phyloP scores from a whole-genome alignment of 2,797 vertebrate genomes.

The Spatula clypeata region DNA sequence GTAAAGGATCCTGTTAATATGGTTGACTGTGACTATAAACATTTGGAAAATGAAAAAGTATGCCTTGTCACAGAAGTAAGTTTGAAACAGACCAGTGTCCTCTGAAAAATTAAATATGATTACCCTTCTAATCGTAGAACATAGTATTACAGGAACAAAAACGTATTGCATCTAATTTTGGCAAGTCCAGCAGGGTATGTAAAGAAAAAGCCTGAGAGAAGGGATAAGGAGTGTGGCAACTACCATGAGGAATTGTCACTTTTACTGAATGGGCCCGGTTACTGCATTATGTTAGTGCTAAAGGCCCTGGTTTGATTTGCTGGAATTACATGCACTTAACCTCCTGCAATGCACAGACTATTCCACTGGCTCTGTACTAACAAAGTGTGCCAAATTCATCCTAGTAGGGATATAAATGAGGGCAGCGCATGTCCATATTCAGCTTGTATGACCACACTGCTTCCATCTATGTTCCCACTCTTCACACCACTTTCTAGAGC shows the following conservation, averaged over 20 bases:
- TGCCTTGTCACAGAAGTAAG: constrained; percentile 47
- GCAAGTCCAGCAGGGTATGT: constrained; percentile 61
- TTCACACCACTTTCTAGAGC: background rate
- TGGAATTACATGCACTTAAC: background rate
- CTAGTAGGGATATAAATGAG: background rate
- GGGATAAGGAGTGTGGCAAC: background rate
- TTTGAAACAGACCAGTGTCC: constrained; percentile 39
- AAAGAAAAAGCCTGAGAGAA: constrained; percentile 56
- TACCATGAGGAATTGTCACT: background rate
- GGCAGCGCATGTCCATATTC: background rate
- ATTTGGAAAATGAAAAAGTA: background rate
- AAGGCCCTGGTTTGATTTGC: background rate
- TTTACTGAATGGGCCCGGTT: background rate
- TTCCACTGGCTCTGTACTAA: background rate
- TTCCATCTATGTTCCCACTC: background rate
- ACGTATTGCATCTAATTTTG: constrained; percentile 53
- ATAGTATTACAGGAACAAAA: constrained; percentile 69
- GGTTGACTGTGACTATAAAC: constrained; percentile 11
- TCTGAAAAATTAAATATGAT: constrained; percentile 74
- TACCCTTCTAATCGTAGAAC: constrained; percentile 71
- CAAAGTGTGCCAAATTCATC: background rate
- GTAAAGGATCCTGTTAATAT: background rate
- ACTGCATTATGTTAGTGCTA: background rate
- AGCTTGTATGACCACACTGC: background rate
- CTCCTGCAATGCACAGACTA: background rate